Conservation (phyloP, 2,797 vertebrate genomes). For the Spinus olivaceus region DNA sequence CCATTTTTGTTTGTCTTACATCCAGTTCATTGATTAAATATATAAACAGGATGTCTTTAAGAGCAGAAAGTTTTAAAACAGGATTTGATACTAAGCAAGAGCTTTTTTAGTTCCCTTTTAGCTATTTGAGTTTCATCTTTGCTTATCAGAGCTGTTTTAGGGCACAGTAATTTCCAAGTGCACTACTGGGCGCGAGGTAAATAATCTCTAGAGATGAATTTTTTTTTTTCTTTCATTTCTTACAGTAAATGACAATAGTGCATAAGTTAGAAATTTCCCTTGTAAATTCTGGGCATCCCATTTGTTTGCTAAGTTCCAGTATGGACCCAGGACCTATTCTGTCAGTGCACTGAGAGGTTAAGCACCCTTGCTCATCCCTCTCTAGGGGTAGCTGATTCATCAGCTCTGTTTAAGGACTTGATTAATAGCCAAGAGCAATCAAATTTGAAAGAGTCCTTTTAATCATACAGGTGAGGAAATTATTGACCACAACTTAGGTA, state of each 20-base stretch:
- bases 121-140: constrained; percentile 72
- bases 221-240: constrained; percentile 52
- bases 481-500: neutral
- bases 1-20: constrained; percentile 11
- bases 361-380: neutral
- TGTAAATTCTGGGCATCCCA: constrained; percentile 40
- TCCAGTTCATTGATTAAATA: constrained; percentile 56
- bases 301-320: constrained; percentile 25
- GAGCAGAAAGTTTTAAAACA: constrained; percentile 73
- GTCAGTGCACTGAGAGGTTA: neutral
- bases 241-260: constrained; percentile 63
- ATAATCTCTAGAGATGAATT: constrained; percentile 67
- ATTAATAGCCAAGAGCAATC: neutral
- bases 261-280: constrained; percentile 64
- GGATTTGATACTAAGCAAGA: constrained; percentile 75
- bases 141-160: constrained; percentile 71
- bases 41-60: constrained; percentile 75
- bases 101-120: constrained; percentile 73
- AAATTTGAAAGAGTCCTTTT: neutral
- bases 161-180: constrained; percentile 65
- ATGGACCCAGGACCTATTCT: neutral
- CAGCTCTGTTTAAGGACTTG: neutral
- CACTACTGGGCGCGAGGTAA: constrained; percentile 4
- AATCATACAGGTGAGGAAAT: neutral
- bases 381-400: neutral